phyloP scores from a whole-genome alignment of 2,113 vertebrate genomes.

The Anoura caudifer region DNA sequence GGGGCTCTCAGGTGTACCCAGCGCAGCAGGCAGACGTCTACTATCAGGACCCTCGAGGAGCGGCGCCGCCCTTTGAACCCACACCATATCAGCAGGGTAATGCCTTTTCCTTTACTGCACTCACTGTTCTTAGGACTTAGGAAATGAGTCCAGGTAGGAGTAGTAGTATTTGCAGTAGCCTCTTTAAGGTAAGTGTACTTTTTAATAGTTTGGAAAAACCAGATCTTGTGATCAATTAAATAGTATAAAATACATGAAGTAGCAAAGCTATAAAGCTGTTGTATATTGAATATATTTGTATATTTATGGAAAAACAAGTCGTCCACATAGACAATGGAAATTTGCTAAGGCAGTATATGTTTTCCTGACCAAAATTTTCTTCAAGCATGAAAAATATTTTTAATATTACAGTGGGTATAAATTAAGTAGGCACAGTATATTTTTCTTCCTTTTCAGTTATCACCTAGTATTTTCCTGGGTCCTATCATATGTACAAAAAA shows the following conservation, averaged over 20 bases:
- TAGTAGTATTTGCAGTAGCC: not conserved
- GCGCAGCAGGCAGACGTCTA: slow-evolving; percentile 90
- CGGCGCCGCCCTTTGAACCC: slow-evolving; percentile 91
- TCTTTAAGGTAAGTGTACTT: not conserved
- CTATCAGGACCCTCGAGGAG: slow-evolving; percentile 88
- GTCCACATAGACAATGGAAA: not conserved
- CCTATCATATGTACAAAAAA: not conserved
- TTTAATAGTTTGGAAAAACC: slow-evolving; percentile 16
- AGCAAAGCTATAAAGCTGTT: not conserved
- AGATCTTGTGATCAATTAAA: not conserved
- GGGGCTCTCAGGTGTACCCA: slow-evolving; percentile 89
- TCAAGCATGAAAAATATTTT: not conserved
- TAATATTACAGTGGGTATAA: not conserved
- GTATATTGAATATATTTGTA: not conserved
- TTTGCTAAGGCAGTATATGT: not conserved
- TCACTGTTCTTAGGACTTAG: not conserved
- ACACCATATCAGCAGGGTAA: slow-evolving; percentile 90
- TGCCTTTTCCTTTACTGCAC: not conserved
- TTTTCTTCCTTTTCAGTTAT: slow-evolving; percentile 17
- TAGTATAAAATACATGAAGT: not conserved
- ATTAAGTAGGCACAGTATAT: not conserved
- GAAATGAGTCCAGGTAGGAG: not conserved
- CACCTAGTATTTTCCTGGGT: not conserved
- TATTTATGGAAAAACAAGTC: slow-evolving; percentile 1
- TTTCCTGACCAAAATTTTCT: slow-evolving; percentile 29